Base-by-base conservation (phyloP, 1,140 invertebrate species). In the Anthonomus grandis region DNA sequence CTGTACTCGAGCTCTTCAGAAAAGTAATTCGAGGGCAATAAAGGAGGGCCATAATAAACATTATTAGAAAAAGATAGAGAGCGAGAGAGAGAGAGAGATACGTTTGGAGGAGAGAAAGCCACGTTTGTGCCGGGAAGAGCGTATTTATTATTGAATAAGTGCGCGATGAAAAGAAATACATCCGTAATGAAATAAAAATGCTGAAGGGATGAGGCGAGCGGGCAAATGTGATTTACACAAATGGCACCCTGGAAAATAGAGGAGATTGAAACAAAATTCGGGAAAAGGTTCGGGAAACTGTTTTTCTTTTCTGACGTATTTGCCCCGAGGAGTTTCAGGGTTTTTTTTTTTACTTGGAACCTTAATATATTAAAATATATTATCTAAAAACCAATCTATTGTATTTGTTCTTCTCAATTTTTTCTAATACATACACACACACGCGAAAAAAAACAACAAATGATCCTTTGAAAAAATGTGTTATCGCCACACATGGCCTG, bases 191-290 rank as follows among this genome's bases (percentile, higher is more conserved):
- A 56, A 56, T 47, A 56, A 56, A 47, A 56, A 47, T 37, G 41
- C 36, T 27, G 25, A 37, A 48, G 45, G 42, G 53, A 46, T 44
- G 53, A 56, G 53, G 42, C 42, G 53, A 47, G 37, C 31, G 44
- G 31, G 53, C 52, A 54, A 56, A 56, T 56, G 53, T 56, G 53
- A 56, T 56, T 56, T 56, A 48, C 53, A 48, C 53, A 56, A 56
- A 56, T 56, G 53, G 53, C 44, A 36, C 42, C 42, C 53, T 39
- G 19, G 42, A 47, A 56, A 56, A 56, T 45, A 46, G 25, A 25
- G 44, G 44, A 56, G 53, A 47, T 56, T 56, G 44, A 41, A 56
- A 56, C 53, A 37, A 56, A 56, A 47, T 56, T 48, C 44, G 44
- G 36, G 22, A 47, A 48, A 56, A 45, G 44, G 53, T 48, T 39